Conservation (phyloP, 1,140 invertebrate genomes). For the Dreissena polymorpha region DNA sequence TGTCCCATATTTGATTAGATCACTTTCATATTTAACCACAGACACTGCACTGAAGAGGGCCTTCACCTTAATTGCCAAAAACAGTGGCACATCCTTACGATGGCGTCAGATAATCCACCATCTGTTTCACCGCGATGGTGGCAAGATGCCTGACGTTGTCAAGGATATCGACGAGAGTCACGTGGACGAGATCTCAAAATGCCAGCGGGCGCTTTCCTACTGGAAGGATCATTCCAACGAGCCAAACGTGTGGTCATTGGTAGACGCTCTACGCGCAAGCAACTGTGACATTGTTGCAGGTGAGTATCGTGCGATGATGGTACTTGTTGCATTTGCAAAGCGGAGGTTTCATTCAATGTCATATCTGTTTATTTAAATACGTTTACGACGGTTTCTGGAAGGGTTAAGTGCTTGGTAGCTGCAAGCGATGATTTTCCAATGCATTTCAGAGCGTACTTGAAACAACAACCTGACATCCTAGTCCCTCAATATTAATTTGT, state of each 20-base stretch:
- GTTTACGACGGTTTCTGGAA: too few relatives aligned
- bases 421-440: too few relatives aligned
- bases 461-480: too few relatives aligned
- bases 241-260: slow-evolving; percentile 21
- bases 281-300: slow-evolving; percentile 28
- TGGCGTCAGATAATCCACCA: slow-evolving; percentile 29
- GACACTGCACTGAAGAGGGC: slow-evolving; percentile 21
- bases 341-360: too few relatives aligned
- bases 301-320: neutral
- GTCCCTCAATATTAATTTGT: too few relatives aligned
- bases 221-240: slow-evolving; percentile 1
- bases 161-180: slow-evolving; percentile 34
- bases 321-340: neutral
- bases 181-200: slow-evolving; percentile 21
- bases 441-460: too few relatives aligned
- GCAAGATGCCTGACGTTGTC: neutral
- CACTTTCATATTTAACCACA: slow-evolving; percentile 9
- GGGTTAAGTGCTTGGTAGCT: too few relatives aligned
- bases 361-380: too few relatives aligned
- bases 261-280: slow-evolving; percentile 23
- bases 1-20: neutral
- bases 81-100: neutral
- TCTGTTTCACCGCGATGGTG: slow-evolving; percentile 11
- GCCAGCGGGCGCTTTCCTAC: slow-evolving; percentile 4
- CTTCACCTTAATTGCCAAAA: slow-evolving; percentile 21